These are phyloP conservation scores for Sebastes cheni DNA, from an alignment of 2,797 vertebrate genomes.

Conservation along the genomic window DNA sequence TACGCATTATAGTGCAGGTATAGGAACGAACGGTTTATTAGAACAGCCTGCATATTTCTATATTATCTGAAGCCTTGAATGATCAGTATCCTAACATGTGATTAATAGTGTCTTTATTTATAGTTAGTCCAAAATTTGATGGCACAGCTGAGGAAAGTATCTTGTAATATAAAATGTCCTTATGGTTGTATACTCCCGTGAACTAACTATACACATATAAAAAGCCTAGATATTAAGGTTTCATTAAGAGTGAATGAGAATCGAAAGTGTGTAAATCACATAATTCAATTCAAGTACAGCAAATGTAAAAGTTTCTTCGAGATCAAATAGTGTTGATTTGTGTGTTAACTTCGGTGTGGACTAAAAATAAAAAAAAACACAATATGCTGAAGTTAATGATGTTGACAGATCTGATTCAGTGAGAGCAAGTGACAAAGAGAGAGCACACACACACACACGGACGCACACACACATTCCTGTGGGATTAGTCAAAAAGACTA, in stretches of 20 bases:
- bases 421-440: conserved; percentile 41
- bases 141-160: neutral
- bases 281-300: neutral
- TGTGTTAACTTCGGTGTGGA: neutral
- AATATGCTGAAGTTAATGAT: conserved; percentile 16
- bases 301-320: neutral
- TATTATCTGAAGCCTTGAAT: neutral
- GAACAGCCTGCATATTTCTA: neutral
- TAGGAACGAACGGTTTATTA: too few species aligned
- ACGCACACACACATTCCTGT: conserved; percentile 55
- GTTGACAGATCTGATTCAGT: conserved; percentile 25
- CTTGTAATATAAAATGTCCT: neutral
- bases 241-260: neutral
- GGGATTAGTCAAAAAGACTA: conserved; percentile 66
- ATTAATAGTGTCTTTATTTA: neutral
- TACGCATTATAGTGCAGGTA: too few species aligned
- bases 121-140: neutral
- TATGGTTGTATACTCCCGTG: neutral
- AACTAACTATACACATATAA: neutral
- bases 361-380: neutral
- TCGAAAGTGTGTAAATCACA: neutral
- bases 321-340: neutral
- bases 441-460: conserved; percentile 17
- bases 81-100: neutral
- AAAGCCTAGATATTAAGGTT: neutral